These are phyloP conservation scores for Notiomystis cincta DNA, from an alignment of 2,113 vertebrate genomes.

Conservation along the genomic window DNA sequence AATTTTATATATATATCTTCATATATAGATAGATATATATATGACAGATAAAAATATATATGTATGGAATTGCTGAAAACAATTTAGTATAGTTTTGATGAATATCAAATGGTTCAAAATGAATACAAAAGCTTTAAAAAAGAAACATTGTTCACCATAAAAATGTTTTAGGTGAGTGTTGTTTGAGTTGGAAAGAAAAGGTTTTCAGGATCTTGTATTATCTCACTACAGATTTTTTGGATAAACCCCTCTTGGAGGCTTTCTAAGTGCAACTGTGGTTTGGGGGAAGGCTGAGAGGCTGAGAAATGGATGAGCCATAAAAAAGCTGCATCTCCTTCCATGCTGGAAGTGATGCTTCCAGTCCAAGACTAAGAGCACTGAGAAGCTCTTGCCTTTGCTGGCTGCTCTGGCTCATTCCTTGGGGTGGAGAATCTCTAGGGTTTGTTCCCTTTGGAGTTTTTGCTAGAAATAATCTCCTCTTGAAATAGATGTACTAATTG, in stretches of 20 bases:
- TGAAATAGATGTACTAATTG: background rate
- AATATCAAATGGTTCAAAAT: background rate
- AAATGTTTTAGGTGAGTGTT: background rate
- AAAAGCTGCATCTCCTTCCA: background rate
- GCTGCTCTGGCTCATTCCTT: background rate
- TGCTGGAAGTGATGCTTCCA: background rate
- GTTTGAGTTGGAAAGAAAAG: background rate
- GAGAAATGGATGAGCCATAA: background rate
- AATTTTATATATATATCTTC: background rate
- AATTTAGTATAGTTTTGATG: background rate
- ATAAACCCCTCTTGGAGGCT: background rate
- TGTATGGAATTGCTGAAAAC: background rate
- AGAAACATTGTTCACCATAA: background rate
- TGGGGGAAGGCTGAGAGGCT: background rate
- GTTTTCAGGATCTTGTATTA: background rate
- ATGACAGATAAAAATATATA: background rate
- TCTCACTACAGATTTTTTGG: background rate
- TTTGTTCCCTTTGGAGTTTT: background rate
- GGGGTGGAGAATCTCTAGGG: background rate
- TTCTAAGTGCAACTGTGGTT: constrained; percentile 45
- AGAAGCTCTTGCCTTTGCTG: background rate
- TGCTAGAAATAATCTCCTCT: background rate
- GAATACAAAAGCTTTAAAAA: constrained; percentile 9
- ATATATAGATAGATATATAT: background rate
- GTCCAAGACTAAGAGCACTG: background rate